Evolutionary conservation across 2,113 vertebrate genomes (phyloP).

Genomic region (Okapia johnstoni): DNA sequence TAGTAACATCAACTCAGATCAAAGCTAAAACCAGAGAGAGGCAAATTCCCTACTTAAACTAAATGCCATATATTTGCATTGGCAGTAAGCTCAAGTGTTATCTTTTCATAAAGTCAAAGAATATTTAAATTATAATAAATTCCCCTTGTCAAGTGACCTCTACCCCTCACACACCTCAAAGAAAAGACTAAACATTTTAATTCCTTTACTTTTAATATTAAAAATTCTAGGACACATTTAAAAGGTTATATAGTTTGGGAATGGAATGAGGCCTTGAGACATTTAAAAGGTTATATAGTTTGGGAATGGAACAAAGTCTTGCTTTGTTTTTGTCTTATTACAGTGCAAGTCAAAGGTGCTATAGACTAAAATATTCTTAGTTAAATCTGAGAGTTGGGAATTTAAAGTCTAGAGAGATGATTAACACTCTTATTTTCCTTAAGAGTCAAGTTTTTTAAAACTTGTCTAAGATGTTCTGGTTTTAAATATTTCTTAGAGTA

Average conservation of each 20-base stretch:
- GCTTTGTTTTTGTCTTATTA: neutral
- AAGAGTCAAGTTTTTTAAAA: neutral
- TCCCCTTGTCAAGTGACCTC: slow-evolving; percentile 13
- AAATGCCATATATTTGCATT: slow-evolving; percentile 39
- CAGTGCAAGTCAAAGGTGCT: neutral
- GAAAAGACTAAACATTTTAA: slow-evolving; percentile 55
- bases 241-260: slow-evolving; percentile 59
- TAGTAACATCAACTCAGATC: neutral
- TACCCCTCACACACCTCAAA: neutral
- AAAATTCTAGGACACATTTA: slow-evolving; percentile 40
- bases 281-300: slow-evolving; percentile 63
- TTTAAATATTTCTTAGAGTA: neutral
- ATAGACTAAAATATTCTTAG: neutral
- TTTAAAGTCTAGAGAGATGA: slow-evolving; percentile 9
- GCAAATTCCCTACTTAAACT: slow-evolving; percentile 13
- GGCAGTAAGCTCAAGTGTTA: neutral
- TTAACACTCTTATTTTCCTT: neutral
- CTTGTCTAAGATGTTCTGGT: neutral
- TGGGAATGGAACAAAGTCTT: neutral
- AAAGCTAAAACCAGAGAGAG: neutral
- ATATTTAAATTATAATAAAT: slow-evolving; percentile 56
- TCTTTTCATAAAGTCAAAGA: slow-evolving; percentile 18
- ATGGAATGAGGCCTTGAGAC: neutral
- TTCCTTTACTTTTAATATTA: slow-evolving; percentile 57
- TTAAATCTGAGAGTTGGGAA: neutral